Conservation (phyloP, 2,113 vertebrate species). For the Sitta europaea region DNA sequence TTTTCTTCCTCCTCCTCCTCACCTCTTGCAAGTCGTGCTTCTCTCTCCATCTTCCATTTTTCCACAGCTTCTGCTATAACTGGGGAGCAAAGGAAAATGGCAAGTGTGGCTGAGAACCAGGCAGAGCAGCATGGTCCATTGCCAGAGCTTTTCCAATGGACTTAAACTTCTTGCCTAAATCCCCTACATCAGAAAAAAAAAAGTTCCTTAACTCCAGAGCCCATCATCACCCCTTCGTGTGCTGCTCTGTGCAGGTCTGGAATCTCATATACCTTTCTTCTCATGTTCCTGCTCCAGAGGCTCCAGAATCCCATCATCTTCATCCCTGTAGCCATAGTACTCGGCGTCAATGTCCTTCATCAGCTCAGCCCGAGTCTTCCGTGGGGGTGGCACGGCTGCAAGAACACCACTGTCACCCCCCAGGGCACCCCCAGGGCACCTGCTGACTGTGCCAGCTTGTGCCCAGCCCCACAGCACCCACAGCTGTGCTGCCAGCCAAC, state of each 20-base stretch:
- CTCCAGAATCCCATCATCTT: slow-evolving; percentile 92
- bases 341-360: slow-evolving; percentile 97
- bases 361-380: slow-evolving; percentile 90
- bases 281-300: slow-evolving; percentile 90
- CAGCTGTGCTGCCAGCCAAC: background rate
- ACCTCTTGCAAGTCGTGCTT: slow-evolving; percentile 75
- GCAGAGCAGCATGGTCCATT: background rate
- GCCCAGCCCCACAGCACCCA: background rate
- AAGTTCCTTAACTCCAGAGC: background rate
- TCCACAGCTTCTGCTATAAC: slow-evolving; percentile 83
- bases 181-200: background rate
- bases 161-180: background rate
- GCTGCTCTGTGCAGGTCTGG: background rate
- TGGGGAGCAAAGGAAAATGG: slow-evolving; percentile 30
- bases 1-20: slow-evolving; percentile 86
- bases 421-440: accelerated
- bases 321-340: slow-evolving; percentile 94
- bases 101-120: background rate
- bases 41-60: slow-evolving; percentile 86
- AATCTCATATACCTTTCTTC: slow-evolving; percentile 76
- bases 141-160: background rate
- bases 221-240: background rate
- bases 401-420: background rate
- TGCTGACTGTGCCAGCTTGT: background rate
- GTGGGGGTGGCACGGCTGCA: slow-evolving; percentile 83